Percentiles rank a stretch among this genome's conserved stretches.
Conservation (phyloP, 2,888 invertebrate species). For the Quadroppia sp. region DNA sequence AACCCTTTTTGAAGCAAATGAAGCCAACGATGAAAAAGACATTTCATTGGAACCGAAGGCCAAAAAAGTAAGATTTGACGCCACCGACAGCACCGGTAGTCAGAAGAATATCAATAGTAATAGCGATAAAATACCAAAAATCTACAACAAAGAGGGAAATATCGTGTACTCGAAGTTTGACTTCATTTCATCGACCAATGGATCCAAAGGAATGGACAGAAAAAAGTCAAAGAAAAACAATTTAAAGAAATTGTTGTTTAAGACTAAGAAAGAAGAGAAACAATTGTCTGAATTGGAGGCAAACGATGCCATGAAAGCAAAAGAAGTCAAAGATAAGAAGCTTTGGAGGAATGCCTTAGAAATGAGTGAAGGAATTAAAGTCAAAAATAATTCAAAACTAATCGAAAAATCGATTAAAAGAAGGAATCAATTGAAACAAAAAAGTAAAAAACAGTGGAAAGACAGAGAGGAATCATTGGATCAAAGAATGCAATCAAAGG, state of each 20-base stretch:
- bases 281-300: slow-evolving; percentile 33
- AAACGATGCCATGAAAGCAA: slow-evolving; percentile 11
- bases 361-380: slow-evolving; percentile 40
- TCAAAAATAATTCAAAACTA: slow-evolving; percentile 37
- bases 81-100: not conserved
- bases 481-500: not conserved
- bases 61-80: not conserved
- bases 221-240: slow-evolving; percentile 6
- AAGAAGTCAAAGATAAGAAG: slow-evolving; percentile 35
- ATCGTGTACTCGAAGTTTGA: slow-evolving; percentile 42
- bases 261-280: slow-evolving; percentile 38
- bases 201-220: not conserved
- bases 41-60: not conserved
- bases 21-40: not conserved
- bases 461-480: slow-evolving; percentile 37
- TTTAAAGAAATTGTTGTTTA: slow-evolving; percentile 30
- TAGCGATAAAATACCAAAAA: not conserved
- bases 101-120: not conserved
- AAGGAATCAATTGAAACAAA: slow-evolving; percentile 29
- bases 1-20: not conserved
- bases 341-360: slow-evolving; percentile 39
- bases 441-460: slow-evolving; percentile 26
- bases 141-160: slow-evolving; percentile 39
- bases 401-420: slow-evolving; percentile 34
- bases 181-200: slow-evolving; percentile 7